These are phyloP conservation scores for Psilanteris sp. DNA, from an alignment of 1,140 invertebrate species.

Conservation along the genomic window DNA sequence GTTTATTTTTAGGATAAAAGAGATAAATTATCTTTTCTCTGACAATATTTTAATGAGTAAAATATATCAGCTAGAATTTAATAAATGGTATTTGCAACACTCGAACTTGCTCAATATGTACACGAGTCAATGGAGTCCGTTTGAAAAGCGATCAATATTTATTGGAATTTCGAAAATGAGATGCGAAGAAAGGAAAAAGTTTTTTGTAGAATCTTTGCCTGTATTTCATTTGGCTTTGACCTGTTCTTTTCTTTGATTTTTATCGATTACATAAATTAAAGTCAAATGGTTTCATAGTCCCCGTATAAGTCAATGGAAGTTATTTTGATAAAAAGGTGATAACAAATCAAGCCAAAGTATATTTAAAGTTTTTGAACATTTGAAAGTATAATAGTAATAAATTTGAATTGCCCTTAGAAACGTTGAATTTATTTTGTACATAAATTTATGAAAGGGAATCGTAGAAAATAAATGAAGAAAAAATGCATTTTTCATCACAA, in stretches of 20 bases:
- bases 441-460: too few species aligned
- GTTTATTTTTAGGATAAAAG: too few species aligned
- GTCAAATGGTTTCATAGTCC: not conserved
- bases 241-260: not conserved
- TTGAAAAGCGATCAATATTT: slow-evolving; percentile 1
- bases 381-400: too few species aligned
- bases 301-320: not conserved
- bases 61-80: too few species aligned
- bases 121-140: too few species aligned
- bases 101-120: too few species aligned
- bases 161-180: slow-evolving; percentile 12
- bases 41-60: too few species aligned
- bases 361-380: not conserved
- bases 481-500: too few species aligned
- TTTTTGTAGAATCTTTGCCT: not conserved
- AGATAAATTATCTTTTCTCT: too few species aligned
- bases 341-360: not conserved
- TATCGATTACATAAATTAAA: slow-evolving; percentile 10
- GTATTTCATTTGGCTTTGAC: slow-evolving; percentile 3
- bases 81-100: slow-evolving; percentile 7
- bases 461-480: too few species aligned
- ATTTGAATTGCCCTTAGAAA: too few species aligned
- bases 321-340: not conserved
- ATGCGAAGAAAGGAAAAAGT: not conserved
- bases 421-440: too few species aligned